Conservation (phyloP, 2,113 vertebrate species). For the Hemiscyllium ocellatum region DNA sequence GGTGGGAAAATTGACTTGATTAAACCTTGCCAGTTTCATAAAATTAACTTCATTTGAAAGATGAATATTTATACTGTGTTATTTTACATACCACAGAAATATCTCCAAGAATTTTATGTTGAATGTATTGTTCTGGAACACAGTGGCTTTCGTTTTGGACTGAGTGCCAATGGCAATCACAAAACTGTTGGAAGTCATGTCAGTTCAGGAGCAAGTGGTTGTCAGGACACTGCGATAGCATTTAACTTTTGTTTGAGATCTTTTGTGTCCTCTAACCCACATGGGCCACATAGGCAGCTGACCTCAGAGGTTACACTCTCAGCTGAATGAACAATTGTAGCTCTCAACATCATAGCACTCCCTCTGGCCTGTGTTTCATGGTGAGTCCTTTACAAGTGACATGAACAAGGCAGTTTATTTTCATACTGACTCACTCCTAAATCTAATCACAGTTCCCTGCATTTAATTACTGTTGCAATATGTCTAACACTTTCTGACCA, state of each 20-base stretch:
- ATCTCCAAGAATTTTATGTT: not conserved
- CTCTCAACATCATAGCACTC: not conserved
- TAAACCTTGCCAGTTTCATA: not conserved
- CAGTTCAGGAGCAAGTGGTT: not conserved
- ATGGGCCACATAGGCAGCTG: not conserved
- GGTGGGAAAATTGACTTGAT: not conserved
- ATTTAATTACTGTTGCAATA: not conserved
- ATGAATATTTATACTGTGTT: not conserved
- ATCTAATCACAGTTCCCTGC: not conserved
- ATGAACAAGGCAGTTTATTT: not conserved
- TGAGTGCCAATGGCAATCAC: not conserved
- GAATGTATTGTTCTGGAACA: not conserved
- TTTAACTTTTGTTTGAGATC: not conserved
- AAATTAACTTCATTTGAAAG: not conserved
- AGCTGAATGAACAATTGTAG: not conserved
- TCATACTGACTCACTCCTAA: not conserved
- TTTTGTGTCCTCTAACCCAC: not conserved
- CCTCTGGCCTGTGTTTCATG: not conserved
- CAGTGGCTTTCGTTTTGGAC: not conserved
- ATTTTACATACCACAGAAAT: not conserved
- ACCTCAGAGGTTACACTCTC: not conserved
- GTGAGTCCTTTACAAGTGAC: not conserved
- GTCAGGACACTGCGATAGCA: not conserved
- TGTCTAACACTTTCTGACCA: not conserved
- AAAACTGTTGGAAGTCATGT: not conserved